A percentile compares a stretch with the other conserved stretches of the same genome.
Evolutionary conservation across 2,888 invertebrate species (phyloP).

Genomic region (Lymantria monacha): DNA sequence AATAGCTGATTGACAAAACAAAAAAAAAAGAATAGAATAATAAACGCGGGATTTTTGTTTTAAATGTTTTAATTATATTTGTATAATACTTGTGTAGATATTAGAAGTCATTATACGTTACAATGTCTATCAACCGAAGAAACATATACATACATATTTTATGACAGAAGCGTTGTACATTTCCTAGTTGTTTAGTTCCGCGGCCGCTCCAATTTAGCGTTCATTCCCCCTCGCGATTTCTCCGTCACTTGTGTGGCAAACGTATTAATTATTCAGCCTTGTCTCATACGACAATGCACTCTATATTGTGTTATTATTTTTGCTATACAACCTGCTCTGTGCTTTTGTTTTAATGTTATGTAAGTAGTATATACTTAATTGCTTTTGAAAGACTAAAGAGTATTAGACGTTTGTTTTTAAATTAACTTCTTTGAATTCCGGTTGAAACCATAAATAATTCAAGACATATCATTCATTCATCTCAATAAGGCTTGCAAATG

Average conservation of each 20-base stretch:
- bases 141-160: conserved; percentile 1
- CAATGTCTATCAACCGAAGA: not conserved
- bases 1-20: no score
- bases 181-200: conserved; percentile 37
- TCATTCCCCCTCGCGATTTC: conserved; percentile 50
- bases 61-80: no score
- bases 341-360: conserved; percentile 10
- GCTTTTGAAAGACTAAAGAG: not conserved
- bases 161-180: conserved; percentile 24
- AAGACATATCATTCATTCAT: not conserved
- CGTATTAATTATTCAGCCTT: conserved; percentile 33
- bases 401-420: no score
- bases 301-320: conserved; percentile 12
- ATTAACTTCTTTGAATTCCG: not conserved
- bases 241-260: conserved; percentile 37
- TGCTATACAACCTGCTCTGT: conserved; percentile 10
- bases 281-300: conserved; percentile 22
- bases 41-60: no score
- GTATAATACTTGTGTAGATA: no score
- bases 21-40: no score
- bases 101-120: not conserved
- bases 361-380: not conserved
- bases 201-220: conserved; percentile 53
- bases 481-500: not conserved
- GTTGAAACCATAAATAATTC: not conserved